Evolutionary conservation across 2,113 vertebrate genomes (phyloP).

Genomic region (Seriola rivoliana): DNA sequence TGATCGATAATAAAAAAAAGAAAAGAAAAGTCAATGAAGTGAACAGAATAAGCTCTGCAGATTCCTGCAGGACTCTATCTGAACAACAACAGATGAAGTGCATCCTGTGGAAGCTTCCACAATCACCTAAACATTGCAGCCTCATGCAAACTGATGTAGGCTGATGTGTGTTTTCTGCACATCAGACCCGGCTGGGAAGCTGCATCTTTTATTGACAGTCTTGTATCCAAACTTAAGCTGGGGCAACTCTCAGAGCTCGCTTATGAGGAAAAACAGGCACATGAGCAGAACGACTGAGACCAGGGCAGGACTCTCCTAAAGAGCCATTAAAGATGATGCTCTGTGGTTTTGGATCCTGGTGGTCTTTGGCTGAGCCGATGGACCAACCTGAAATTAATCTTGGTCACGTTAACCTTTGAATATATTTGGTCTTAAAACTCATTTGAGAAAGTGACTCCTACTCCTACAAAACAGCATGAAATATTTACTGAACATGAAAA

Average conservation of each 20-base stretch:
- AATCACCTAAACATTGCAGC: neutral
- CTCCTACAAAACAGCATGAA: neutral
- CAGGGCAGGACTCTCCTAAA: neutral
- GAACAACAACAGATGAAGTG: neutral
- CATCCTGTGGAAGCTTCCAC: neutral
- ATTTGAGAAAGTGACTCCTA: neutral
- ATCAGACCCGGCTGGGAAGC: neutral
- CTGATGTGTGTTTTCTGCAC: neutral
- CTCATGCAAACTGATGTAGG: too few relatives aligned
- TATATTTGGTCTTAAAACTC: neutral
- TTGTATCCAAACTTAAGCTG: neutral
- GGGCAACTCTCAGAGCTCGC: too few relatives aligned
- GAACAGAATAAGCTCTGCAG: neutral
- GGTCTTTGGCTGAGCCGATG: too few relatives aligned
- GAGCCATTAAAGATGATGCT: neutral
- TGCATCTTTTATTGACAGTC: too few relatives aligned
- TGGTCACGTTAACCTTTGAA: neutral
- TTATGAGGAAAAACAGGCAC: neutral
- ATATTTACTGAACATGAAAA: too few relatives aligned
- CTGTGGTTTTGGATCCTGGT: neutral
- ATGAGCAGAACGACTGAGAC: neutral
- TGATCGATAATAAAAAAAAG: too few relatives aligned
- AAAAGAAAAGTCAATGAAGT: neutral
- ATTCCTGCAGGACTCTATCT: too few relatives aligned
- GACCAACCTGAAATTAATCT: too few relatives aligned